phyloP scores from a whole-genome alignment of 2,888 invertebrate genomes.

The Acholoe squamosa region DNA sequence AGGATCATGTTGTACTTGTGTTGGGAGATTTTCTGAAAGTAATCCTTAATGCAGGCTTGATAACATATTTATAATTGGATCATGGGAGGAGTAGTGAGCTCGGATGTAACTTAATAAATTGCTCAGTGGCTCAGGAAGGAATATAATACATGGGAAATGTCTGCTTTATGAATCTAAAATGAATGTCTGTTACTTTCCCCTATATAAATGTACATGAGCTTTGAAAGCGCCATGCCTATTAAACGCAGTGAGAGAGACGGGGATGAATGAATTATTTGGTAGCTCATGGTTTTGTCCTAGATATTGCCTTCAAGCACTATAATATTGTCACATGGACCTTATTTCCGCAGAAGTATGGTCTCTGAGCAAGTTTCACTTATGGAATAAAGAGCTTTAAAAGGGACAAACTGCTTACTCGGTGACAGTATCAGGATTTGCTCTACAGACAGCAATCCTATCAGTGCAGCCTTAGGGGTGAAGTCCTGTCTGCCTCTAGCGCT shows the following conservation, averaged over 20 bases:
- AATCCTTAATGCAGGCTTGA: background rate
- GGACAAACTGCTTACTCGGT: too few relatives aligned
- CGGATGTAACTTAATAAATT: background rate
- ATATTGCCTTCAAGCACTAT: background rate
- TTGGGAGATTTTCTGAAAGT: background rate
- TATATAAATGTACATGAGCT: background rate
- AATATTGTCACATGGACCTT: background rate
- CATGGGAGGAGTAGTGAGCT: background rate
- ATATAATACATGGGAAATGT: too few relatives aligned
- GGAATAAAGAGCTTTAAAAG: too few relatives aligned
- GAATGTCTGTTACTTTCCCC: too few relatives aligned
- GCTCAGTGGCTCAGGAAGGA: too few relatives aligned
- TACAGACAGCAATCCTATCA: slow-evolving; percentile 22
- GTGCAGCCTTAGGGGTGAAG: background rate
- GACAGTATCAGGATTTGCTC: background rate
- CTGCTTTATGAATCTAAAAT: too few relatives aligned
- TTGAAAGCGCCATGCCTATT: too few relatives aligned
- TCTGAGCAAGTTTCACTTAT: too few relatives aligned
- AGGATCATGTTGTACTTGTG: too few relatives aligned
- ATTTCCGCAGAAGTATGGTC: background rate
- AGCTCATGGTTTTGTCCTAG: too few relatives aligned
- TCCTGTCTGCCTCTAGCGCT: background rate
- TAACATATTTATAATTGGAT: background rate
- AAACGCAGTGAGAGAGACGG: too few relatives aligned
- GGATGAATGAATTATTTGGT: too few relatives aligned